Conservation (phyloP, 1,140 invertebrate species). For the Lasioglossum baleicum region DNA sequence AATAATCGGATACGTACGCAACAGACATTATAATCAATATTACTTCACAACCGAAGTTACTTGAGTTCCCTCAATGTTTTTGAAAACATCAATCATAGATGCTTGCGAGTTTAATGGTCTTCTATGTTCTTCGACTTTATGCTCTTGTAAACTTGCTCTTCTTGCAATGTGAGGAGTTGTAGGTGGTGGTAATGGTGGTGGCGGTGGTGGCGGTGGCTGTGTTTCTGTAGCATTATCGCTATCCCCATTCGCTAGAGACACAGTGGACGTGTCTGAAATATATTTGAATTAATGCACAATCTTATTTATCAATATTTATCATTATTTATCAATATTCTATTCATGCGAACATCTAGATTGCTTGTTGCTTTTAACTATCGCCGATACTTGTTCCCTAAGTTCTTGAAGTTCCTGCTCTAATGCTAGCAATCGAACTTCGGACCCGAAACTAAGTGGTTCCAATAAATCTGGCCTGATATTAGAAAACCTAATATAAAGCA, state of each 20-base stretch:
- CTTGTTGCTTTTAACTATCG: conserved; percentile 75
- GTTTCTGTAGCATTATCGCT: conserved; percentile 43
- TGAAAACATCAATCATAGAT: conserved; percentile 75
- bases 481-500: conserved; percentile 65
- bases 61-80: conserved; percentile 75
- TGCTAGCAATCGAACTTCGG: conserved; percentile 76
- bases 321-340: neutral
- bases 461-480: conserved; percentile 76
- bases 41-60: conserved; percentile 75
- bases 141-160: conserved; percentile 77
- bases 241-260: conserved; percentile 66
- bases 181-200: conserved; percentile 74
- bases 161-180: conserved; percentile 77
- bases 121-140: conserved; percentile 72
- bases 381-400: conserved; percentile 75
- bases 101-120: conserved; percentile 70
- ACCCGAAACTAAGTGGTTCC: conserved; percentile 78
- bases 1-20: neutral
- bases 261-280: conserved; percentile 58
- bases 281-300: neutral
- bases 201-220: conserved; percentile 60
- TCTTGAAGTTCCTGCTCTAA: conserved; percentile 78
- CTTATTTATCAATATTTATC: no score
- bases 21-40: neutral
- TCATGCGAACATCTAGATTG: conserved; percentile 62